phyloP scores from a whole-genome alignment of 2,113 vertebrate species.

The Grammomys dolichurus region DNA sequence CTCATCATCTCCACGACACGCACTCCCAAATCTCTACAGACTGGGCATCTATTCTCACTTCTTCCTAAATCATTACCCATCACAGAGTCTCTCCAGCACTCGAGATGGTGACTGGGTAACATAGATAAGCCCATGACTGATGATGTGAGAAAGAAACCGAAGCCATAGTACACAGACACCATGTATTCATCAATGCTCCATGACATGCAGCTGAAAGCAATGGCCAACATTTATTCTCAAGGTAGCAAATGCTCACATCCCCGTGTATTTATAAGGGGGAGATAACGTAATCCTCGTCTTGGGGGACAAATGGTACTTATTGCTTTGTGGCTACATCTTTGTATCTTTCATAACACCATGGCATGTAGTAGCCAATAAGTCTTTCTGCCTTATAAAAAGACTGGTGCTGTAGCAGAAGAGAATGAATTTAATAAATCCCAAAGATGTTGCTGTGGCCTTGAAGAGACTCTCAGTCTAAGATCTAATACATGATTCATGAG shows the following conservation, averaged over 20 bases:
- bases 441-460: neutral
- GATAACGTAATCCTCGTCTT: neutral
- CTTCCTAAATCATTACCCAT: conserved; percentile 72
- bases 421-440: neutral
- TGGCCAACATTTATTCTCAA: conserved; percentile 44
- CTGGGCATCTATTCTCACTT: conserved; percentile 79
- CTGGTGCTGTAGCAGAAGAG: neutral
- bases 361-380: neutral
- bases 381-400: neutral
- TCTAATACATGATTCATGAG: neutral
- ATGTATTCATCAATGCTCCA: conserved; percentile 12
- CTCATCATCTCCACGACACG: conserved; percentile 66
- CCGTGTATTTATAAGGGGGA: conserved; percentile 44
- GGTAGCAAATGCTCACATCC: conserved; percentile 45
- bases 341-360: too few species aligned
- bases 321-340: neutral
- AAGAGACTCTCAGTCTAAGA: neutral
- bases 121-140: conserved; percentile 54
- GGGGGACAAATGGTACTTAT: neutral
- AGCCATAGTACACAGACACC: conserved; percentile 32
- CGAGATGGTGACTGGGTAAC: conserved; percentile 59
- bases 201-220: conserved; percentile 56
- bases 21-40: conserved; percentile 55
- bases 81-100: conserved; percentile 19
- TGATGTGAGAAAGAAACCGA: conserved; percentile 33